Conservation (phyloP, 2,888 invertebrate genomes). For the Sinohyriopsis cumingii region DNA sequence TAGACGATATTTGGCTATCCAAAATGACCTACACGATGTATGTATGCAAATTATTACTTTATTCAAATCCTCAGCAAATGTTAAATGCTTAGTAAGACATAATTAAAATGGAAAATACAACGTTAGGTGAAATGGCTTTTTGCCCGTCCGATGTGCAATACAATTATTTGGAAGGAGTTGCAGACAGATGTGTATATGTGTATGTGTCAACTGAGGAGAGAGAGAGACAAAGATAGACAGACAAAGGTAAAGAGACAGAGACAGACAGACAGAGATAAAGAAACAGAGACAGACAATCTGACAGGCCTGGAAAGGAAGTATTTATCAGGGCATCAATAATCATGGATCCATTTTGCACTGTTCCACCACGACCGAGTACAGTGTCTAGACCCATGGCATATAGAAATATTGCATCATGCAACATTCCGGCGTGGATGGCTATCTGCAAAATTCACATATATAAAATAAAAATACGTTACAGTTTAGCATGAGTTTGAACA, state of each 20-base stretch:
- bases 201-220: neutral
- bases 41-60: too few relatives aligned
- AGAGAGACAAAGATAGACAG: neutral
- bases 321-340: constrained; percentile 27
- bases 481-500: neutral
- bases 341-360: constrained; percentile 17
- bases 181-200: too few relatives aligned
- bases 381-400: constrained; percentile 47
- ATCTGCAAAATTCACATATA: constrained; percentile 25
- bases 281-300: neutral
- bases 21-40: too few relatives aligned
- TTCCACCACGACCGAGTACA: constrained; percentile 20
- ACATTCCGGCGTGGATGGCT: constrained; percentile 47
- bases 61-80: too few relatives aligned
- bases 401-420: constrained; percentile 53
- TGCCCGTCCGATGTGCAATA: too few relatives aligned
- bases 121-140: too few relatives aligned
- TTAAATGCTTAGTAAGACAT: too few relatives aligned
- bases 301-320: constrained; percentile 32
- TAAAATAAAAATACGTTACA: neutral
- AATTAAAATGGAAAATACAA: too few relatives aligned
- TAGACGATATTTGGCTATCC: too few relatives aligned
- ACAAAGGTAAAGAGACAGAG: neutral
- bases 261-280: neutral
- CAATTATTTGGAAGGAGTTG: too few relatives aligned